These are phyloP conservation scores for Cristatella mucedo DNA, from an alignment of 2,888 invertebrate species.

Conservation along the genomic window DNA sequence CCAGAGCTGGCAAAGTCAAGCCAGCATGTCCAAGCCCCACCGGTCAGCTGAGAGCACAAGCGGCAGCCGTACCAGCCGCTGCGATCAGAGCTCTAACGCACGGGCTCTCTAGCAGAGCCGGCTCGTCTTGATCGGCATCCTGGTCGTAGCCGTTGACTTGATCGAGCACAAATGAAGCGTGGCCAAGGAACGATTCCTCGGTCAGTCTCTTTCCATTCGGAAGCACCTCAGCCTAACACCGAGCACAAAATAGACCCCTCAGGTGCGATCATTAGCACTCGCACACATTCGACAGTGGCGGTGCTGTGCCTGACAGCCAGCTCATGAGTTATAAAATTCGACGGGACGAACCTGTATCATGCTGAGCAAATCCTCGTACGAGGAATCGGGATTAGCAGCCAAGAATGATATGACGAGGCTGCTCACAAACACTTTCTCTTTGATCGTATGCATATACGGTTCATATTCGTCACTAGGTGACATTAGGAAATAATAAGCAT, in stretches of 20 bases:
- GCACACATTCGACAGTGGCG: no score
- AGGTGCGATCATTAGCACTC: no score
- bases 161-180: conserved; percentile 67
- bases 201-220: no score
- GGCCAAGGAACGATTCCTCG: conserved; percentile 57
- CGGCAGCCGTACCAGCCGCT: conserved; percentile 53
- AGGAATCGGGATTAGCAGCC: conserved; percentile 44
- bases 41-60: neutral
- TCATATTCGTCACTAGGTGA: conserved; percentile 55
- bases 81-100: conserved; percentile 60
- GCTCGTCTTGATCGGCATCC: conserved; percentile 39
- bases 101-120: no score
- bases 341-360: conserved; percentile 44
- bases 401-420: conserved; percentile 65
- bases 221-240: no score
- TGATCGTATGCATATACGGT: conserved; percentile 52
- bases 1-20: no score
- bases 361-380: conserved; percentile 61
- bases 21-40: conserved; percentile 44
- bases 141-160: conserved; percentile 43
- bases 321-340: conserved; percentile 1
- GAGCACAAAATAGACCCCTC: no score
- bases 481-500: conserved; percentile 62
- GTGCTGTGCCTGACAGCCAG: neutral
- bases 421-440: conserved; percentile 59